A percentile compares a stretch with the other conserved stretches of the same genome.
Conservation (phyloP, 2,888 invertebrate genomes). For the Tenthredo distinguenda region DNA sequence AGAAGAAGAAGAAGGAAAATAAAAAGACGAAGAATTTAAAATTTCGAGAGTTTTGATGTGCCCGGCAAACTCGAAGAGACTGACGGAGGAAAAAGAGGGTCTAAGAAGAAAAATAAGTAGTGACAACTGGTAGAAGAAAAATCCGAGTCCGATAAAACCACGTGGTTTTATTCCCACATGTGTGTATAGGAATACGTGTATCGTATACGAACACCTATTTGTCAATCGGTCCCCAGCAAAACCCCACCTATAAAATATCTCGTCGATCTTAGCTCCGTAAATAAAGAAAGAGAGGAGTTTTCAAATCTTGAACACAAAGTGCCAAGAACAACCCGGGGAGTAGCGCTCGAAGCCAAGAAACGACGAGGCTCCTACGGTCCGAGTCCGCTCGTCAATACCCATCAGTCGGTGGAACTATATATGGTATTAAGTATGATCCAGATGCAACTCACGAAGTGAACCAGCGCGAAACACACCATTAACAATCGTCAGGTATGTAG, state of each 20-base stretch:
- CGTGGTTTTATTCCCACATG: conserved; percentile 28
- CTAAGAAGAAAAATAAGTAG: background rate
- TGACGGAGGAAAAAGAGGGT: background rate
- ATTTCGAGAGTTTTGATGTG: background rate
- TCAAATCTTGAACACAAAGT: background rate
- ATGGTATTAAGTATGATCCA: conserved; percentile 46
- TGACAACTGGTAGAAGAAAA: background rate
- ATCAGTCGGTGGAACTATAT: conserved; percentile 31
- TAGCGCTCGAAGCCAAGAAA: background rate
- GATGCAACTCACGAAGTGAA: conserved; percentile 48
- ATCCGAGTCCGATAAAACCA: background rate
- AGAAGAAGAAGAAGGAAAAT: background rate
- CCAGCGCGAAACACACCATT: conserved; percentile 53
- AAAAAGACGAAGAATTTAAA: background rate
- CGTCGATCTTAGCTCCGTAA: conserved; percentile 1
- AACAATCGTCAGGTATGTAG: conserved; percentile 51
- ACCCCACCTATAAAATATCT: conserved; percentile 27
- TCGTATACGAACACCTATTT: conserved; percentile 34
- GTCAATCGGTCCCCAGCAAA: conserved; percentile 30
- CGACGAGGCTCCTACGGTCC: conserved; percentile 55
- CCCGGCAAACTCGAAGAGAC: background rate
- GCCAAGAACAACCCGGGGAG: background rate
- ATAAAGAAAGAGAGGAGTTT: background rate
- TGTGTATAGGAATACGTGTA: background rate
- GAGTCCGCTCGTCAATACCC: conserved; percentile 23